Evolutionary conservation across 2,113 vertebrate genomes (phyloP).

Genomic region (Anseranas semipalmata): DNA sequence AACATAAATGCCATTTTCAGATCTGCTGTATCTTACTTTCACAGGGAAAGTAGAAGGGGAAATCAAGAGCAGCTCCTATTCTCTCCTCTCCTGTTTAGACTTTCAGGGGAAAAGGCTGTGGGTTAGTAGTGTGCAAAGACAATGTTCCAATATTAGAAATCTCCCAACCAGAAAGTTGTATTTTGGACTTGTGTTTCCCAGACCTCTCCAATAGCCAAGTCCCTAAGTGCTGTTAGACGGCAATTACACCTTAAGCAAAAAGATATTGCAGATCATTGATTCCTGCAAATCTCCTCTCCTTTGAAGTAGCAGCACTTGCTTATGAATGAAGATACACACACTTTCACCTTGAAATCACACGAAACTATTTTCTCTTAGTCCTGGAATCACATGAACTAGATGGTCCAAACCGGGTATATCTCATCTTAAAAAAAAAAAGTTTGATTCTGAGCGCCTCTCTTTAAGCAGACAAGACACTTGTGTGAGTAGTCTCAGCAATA

Average conservation of each 20-base stretch:
- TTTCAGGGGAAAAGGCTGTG: slow-evolving; percentile 15
- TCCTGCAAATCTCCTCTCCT: slow-evolving; percentile 64
- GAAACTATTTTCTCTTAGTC: slow-evolving; percentile 27
- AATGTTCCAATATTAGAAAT: slow-evolving; percentile 43
- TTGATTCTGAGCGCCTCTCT: neutral
- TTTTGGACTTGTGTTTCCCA: slow-evolving; percentile 27
- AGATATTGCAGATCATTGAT: slow-evolving; percentile 70
- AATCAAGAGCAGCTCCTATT: neutral
- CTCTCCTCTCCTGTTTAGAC: neutral
- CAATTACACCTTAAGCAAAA: slow-evolving; percentile 67
- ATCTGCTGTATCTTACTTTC: neutral
- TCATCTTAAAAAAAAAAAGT: neutral
- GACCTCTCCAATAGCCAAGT: slow-evolving; percentile 1
- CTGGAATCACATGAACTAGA: slow-evolving; percentile 15
- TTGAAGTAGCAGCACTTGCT: slow-evolving; percentile 52
- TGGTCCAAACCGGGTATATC: slow-evolving; percentile 15
- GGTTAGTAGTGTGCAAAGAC: neutral
- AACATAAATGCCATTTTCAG: neutral
- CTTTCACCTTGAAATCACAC: slow-evolving; percentile 62
- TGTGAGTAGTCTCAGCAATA: neutral
- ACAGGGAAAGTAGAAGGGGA: neutral
- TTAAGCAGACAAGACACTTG: neutral
- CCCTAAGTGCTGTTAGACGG: slow-evolving; percentile 27
- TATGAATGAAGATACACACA: slow-evolving; percentile 55
- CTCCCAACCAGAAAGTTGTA: slow-evolving; percentile 55